Percentiles rank a stretch among this genome's conserved stretches.
phyloP scores from a whole-genome alignment of 2,888 invertebrate species.

The Pachydiplax longipennis region DNA sequence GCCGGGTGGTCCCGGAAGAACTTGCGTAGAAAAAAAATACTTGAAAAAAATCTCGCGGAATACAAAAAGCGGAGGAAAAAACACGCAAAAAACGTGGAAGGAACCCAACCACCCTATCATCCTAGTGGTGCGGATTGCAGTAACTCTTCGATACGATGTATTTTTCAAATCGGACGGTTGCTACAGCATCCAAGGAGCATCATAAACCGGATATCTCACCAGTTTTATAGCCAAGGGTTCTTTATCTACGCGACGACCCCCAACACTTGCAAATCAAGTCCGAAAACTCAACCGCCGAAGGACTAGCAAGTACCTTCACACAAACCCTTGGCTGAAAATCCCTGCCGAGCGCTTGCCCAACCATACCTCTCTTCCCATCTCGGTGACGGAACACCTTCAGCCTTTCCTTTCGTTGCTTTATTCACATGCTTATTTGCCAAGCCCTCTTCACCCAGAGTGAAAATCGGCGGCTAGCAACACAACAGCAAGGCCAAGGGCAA shows the following conservation, averaged over 20 bases:
- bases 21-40: not conserved
- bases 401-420: not conserved
- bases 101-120: not conserved
- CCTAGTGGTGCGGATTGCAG: not conserved
- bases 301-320: not conserved
- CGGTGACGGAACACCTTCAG: not conserved
- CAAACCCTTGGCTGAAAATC: not conserved
- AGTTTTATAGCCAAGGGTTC: not conserved
- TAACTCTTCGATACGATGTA: not conserved
- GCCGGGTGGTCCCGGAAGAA: not conserved
- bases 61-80: not conserved
- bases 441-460: not conserved
- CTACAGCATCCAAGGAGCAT: not conserved
- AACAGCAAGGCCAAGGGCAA: not conserved
- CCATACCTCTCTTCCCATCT: not conserved
- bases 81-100: not conserved
- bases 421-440: constrained; percentile 20
- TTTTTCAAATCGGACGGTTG: not conserved
- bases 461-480: not conserved
- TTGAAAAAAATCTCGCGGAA: not conserved
- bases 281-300: not conserved
- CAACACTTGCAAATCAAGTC: not conserved
- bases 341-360: not conserved
- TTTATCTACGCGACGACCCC: not conserved
- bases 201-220: not conserved